Evolutionary conservation across 1,140 invertebrate genomes (phyloP), one percentile per base, ranked within the genome.

Genomic region (Helicoverpa armigera): DNA sequence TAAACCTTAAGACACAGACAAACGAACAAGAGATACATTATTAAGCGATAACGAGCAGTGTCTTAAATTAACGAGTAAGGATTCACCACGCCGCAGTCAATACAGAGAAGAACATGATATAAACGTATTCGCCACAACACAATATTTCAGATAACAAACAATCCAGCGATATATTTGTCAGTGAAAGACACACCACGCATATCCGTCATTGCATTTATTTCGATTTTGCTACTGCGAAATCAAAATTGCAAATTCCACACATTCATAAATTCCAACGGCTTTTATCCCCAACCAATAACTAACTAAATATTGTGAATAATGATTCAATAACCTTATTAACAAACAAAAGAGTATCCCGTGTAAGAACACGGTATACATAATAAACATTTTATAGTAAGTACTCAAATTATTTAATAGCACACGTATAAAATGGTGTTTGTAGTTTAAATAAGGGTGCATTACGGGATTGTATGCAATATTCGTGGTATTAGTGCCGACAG

Each of bases 1-100:
- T 85, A 87, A 84, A 76, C 82, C 79, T 69, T 82, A 72, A 85
- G 54, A 83, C 74, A 88, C 79, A 61, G 56, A 23, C 9, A 79
- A 29, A 80, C 7, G 61, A 83, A 80, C 56, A 73, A 79, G 69
- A 83, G 11, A 63, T 77, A 78, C 13, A 76, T 69, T 65, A 69
- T 77, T 18, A 83, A 81, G 79, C 65, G 13, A 77, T 72, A 63
- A 72, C 29, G 58, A 63, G 54, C 80, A 81, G 79, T 81, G 76
- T 80, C 54, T 54, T 58, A 80, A 56, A 72, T 73, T 54, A 73
- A 61, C 48, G 43, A 74, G 23, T 16, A 43, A 54, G 51, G 58
- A 60, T 31, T 74, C 63, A 78, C 77, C 83, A 80, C 81, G 81
- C 78, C 81, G 74, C 80, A 61, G 51, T 54, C 58, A 13, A 61